Conservation (phyloP, 2,113 vertebrate genomes). For the Turnix velox region DNA sequence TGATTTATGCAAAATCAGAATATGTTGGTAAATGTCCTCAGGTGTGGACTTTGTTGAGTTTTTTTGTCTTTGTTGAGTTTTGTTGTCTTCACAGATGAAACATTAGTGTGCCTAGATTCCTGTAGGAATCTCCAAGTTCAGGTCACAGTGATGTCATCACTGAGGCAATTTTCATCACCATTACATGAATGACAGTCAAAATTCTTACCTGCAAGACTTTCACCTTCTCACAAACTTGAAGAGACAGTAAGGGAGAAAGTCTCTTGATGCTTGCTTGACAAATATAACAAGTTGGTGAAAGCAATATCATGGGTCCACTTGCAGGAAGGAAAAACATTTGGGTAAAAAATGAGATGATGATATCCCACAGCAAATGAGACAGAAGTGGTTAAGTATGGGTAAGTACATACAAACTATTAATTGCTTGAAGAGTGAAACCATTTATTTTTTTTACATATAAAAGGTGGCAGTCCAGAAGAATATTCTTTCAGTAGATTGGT, state of each 20-base stretch:
- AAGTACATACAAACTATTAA: background rate
- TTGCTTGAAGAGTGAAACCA: background rate
- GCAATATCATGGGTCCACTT: background rate
- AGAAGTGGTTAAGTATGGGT: background rate
- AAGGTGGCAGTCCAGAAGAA: background rate
- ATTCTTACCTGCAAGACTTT: background rate
- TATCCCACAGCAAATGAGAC: background rate
- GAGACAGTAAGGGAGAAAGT: background rate
- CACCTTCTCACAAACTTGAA: background rate
- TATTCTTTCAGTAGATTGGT: background rate
- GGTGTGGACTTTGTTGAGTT: background rate
- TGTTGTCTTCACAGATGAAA: background rate
- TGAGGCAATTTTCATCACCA: background rate
- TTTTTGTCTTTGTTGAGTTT: background rate
- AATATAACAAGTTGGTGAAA: background rate
- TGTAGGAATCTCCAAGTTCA: background rate
- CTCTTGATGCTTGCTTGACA: background rate
- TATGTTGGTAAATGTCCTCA: background rate
- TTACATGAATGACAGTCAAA: background rate
- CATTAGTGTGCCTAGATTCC: background rate
- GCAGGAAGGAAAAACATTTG: background rate
- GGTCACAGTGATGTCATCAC: background rate
- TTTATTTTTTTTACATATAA: background rate
- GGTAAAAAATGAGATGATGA: background rate
- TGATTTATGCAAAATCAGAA: background rate